A percentile compares a stretch with the other conserved stretches of the same genome.
Conservation (phyloP, 2,113 vertebrate species). For the Pantherophis guttatus region DNA sequence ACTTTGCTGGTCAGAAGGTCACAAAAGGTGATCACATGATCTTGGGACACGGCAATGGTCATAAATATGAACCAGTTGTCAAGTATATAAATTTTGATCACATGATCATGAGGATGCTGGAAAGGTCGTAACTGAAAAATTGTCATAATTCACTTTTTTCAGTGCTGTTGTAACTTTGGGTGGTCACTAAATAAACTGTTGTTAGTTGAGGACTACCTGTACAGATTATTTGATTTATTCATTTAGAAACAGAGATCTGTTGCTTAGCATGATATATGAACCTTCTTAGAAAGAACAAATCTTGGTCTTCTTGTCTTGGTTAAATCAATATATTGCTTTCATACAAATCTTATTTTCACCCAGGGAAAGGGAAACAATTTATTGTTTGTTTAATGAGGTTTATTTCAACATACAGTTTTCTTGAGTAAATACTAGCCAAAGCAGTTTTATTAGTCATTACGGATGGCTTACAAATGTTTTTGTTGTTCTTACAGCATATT, state of each 20-base stretch:
- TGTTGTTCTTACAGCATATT: conserved; percentile 64
- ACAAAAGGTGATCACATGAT: too few species aligned
- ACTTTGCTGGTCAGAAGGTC: too few species aligned
- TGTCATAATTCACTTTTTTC: too few species aligned
- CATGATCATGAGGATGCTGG: too few species aligned
- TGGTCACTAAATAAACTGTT: too few species aligned
- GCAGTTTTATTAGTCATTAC: neutral
- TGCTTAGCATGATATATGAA: neutral
- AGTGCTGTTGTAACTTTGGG: too few species aligned
- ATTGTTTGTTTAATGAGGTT: neutral
- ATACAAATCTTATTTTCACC: neutral
- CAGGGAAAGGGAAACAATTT: neutral
- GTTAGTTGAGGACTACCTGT: too few species aligned
- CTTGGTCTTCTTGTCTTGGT: neutral
- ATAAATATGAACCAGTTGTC: too few species aligned
- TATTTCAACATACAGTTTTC: neutral
- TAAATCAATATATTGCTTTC: neutral
- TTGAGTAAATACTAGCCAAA: rapidly evolving
- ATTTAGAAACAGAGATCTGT: neutral
- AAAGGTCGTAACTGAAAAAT: too few species aligned
- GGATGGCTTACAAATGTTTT: neutral
- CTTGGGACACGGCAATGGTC: too few species aligned
- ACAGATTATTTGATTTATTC: neutral
- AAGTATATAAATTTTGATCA: too few species aligned
- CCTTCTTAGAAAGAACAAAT: neutral